Evolutionary conservation across 2,113 vertebrate species (phyloP).

Genomic region (Poeciliopsis occidentalis): DNA sequence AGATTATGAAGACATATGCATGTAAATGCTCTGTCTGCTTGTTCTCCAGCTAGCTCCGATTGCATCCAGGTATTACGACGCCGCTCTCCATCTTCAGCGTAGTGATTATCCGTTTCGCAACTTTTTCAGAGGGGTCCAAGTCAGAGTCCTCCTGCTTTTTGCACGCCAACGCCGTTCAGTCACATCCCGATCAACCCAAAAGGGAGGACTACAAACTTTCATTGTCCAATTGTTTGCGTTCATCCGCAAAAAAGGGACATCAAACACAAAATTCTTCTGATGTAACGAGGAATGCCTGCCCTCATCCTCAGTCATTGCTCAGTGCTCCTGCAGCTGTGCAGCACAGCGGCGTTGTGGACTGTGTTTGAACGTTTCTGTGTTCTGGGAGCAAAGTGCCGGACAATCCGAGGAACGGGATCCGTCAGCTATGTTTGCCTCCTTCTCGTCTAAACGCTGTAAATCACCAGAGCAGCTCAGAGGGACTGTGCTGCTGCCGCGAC

Average conservation of each 20-base stretch:
- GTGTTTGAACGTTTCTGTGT: slow-evolving; percentile 31
- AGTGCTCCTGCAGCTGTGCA: slow-evolving; percentile 47
- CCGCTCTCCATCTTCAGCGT: background rate
- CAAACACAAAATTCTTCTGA: slow-evolving; percentile 41
- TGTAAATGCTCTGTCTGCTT: slow-evolving; percentile 24
- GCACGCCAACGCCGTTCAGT: slow-evolving; percentile 38
- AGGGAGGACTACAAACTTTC: slow-evolving; percentile 38
- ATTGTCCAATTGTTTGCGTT: slow-evolving; percentile 40
- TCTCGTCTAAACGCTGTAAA: slow-evolving; percentile 28
- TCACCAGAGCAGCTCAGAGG: slow-evolving; percentile 20
- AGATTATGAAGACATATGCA: slow-evolving; percentile 49
- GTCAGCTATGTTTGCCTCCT: slow-evolving; percentile 11
- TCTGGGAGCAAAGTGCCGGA: slow-evolving; percentile 37
- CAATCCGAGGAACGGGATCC: slow-evolving; percentile 32
- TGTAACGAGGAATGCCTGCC: slow-evolving; percentile 26
- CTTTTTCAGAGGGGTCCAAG: slow-evolving; percentile 42
- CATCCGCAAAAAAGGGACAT: slow-evolving; percentile 41
- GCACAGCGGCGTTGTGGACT: slow-evolving; percentile 37
- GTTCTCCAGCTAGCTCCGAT: slow-evolving; percentile 26
- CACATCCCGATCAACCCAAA: slow-evolving; percentile 38
- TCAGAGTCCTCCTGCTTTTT: slow-evolving; percentile 19
- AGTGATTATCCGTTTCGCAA: slow-evolving; percentile 9
- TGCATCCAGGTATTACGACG: slow-evolving; percentile 19
- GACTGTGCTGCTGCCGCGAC: slow-evolving; percentile 52
- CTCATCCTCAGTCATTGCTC: slow-evolving; percentile 34